These are phyloP conservation scores for Daphoenositta chrysoptera DNA, from an alignment of 2,113 vertebrate species.

Conservation along the genomic window DNA sequence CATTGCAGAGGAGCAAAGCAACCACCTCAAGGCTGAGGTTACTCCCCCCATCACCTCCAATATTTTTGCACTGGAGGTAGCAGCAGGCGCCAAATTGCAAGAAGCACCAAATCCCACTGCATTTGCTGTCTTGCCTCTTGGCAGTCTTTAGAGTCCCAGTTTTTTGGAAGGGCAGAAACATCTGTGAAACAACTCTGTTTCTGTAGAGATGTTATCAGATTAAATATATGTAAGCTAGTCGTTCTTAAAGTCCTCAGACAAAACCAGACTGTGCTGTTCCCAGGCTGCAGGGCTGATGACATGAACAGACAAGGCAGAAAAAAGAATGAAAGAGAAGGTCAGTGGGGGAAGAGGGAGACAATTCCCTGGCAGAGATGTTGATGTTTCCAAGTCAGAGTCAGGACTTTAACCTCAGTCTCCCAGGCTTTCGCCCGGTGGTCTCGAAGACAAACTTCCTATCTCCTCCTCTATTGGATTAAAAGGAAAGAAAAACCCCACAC, in stretches of 20 bases:
- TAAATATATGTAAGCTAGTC: neutral
- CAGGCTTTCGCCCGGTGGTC: neutral
- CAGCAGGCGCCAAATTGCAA: neutral
- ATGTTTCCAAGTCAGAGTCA: neutral
- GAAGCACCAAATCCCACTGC: neutral
- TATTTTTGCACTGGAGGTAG: neutral
- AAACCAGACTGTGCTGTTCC: neutral
- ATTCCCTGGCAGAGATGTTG: neutral
- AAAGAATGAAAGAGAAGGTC: neutral
- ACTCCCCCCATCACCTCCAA: neutral
- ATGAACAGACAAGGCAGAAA: neutral
- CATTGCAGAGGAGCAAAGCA: neutral
- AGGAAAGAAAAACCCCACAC: neutral
- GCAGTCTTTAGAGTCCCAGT: fast-evolving
- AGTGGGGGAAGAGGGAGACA: neutral
- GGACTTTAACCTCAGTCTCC: neutral
- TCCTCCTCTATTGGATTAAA: neutral
- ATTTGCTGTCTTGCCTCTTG: neutral
- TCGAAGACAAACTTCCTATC: neutral
- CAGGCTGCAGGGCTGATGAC: neutral
- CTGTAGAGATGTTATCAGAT: neutral
- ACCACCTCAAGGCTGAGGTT: neutral
- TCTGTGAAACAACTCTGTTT: neutral
- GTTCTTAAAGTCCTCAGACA: neutral
- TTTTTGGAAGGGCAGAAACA: neutral